These are phyloP conservation scores for Gonocerus acuteangulatus DNA, from an alignment of 2,888 invertebrate species.

Conservation along the genomic window DNA sequence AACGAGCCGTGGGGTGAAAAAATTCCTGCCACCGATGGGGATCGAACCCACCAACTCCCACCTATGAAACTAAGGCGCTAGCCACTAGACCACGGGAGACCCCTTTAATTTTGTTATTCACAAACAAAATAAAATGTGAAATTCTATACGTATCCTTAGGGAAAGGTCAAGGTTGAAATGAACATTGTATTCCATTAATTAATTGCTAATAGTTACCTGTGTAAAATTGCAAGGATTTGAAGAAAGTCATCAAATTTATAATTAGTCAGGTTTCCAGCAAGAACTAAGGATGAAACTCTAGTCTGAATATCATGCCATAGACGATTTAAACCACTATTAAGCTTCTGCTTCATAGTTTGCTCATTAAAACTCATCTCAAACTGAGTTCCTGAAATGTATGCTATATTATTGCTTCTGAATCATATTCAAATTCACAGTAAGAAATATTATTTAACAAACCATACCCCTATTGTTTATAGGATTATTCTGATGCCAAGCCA, in stretches of 20 bases:
- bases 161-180: too few relatives aligned
- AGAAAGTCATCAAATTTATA: constrained; percentile 93
- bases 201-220: too few relatives aligned
- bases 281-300: constrained; percentile 73
- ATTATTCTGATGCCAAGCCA: constrained; percentile 64
- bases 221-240: constrained; percentile 76
- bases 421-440: not conserved
- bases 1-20: too few relatives aligned
- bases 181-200: too few relatives aligned
- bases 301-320: constrained; percentile 93
- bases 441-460: too few relatives aligned
- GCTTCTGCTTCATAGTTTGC: constrained; percentile 75
- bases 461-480: constrained; percentile 11
- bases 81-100: too few relatives aligned
- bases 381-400: constrained; percentile 43
- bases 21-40: too few relatives aligned
- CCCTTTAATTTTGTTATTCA: too few relatives aligned
- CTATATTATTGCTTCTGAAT: not conserved
- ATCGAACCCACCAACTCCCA: too few relatives aligned
- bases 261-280: constrained; percentile 70
- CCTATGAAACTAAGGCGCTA: too few relatives aligned
- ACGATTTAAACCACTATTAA: constrained; percentile 74
- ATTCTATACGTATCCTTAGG: too few relatives aligned
- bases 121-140: too few relatives aligned
- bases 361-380: constrained; percentile 62